These are phyloP conservation scores for Gallinago jamesoni DNA, from an alignment of 2,113 vertebrate species.

Conservation along the genomic window DNA sequence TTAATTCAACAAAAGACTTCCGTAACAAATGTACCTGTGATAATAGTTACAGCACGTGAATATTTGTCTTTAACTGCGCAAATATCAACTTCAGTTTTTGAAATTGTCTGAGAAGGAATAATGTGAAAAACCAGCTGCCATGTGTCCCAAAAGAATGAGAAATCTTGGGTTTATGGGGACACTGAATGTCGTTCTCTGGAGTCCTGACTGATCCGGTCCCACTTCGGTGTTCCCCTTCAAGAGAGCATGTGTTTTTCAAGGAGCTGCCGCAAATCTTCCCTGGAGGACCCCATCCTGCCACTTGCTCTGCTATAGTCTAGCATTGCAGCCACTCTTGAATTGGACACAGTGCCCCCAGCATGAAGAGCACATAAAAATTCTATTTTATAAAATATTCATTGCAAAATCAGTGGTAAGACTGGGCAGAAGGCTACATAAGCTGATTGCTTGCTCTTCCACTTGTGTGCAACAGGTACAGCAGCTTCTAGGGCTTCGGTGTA, in stretches of 20 bases:
- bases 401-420: not conserved
- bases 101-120: not conserved
- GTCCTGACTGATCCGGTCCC: not conserved
- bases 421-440: not conserved
- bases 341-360: not conserved
- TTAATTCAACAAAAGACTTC: not conserved
- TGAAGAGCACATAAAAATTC: not conserved
- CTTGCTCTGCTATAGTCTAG: not conserved
- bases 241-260: not conserved
- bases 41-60: not conserved
- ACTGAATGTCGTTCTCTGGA: not conserved
- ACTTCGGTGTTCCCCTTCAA: not conserved
- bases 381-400: not conserved
- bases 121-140: not conserved
- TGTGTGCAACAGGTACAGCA: not conserved
- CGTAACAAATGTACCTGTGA: fast-evolving
- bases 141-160: not conserved
- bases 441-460: not conserved
- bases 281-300: not conserved
- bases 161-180: not conserved
- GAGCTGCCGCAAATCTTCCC: not conserved
- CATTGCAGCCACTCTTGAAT: not conserved
- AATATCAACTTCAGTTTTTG: not conserved
- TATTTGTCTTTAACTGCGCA: not conserved
- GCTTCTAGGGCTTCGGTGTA: not conserved